Evolutionary conservation across 1,140 invertebrate species (phyloP).

Genomic region (Drosophila melanogaster): DNA sequence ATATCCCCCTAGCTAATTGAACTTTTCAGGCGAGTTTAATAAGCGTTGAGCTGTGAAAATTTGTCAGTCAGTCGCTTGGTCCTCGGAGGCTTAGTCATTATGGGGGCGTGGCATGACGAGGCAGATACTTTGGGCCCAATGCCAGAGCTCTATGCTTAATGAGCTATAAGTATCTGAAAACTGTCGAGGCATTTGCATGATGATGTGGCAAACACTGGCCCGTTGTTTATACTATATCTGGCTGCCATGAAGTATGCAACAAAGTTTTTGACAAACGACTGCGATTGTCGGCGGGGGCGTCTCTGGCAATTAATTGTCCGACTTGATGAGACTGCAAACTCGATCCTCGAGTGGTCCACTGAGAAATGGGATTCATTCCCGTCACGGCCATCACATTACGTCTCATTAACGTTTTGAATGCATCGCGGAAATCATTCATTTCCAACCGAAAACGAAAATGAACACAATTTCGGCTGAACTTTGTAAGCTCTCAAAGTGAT

Average conservation of each 20-base stretch:
- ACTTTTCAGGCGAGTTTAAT: slow-evolving; percentile 53
- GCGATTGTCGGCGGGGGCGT: slow-evolving; percentile 29
- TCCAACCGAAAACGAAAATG: slow-evolving; percentile 64
- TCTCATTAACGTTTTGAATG: slow-evolving; percentile 74
- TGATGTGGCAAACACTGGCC: slow-evolving; percentile 31
- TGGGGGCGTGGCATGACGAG: slow-evolving; percentile 72
- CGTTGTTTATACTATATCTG: slow-evolving; percentile 36
- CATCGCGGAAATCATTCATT: slow-evolving; percentile 73
- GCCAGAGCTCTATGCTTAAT: slow-evolving; percentile 58
- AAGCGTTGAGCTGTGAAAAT: slow-evolving; percentile 59
- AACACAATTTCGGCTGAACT: slow-evolving; percentile 50
- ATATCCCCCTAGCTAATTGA: slow-evolving; percentile 42
- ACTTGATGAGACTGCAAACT: slow-evolving; percentile 41
- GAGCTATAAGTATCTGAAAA: slow-evolving; percentile 78
- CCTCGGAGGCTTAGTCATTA: slow-evolving; percentile 18
- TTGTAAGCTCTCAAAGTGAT: slow-evolving; percentile 62
- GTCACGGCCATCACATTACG: slow-evolving; percentile 78
- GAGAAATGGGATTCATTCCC: slow-evolving; percentile 31
- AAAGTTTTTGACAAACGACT: slow-evolving; percentile 80
- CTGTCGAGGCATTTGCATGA: slow-evolving; percentile 54
- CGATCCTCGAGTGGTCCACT: slow-evolving; percentile 23
- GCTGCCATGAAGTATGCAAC: slow-evolving; percentile 70
- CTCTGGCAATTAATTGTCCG: slow-evolving; percentile 71
- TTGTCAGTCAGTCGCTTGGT: slow-evolving; percentile 57
- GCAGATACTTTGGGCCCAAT: slow-evolving; percentile 29